Evolutionary conservation across 2,797 vertebrate genomes (phyloP).

Genomic region (Enteromius fasciolatus): DNA sequence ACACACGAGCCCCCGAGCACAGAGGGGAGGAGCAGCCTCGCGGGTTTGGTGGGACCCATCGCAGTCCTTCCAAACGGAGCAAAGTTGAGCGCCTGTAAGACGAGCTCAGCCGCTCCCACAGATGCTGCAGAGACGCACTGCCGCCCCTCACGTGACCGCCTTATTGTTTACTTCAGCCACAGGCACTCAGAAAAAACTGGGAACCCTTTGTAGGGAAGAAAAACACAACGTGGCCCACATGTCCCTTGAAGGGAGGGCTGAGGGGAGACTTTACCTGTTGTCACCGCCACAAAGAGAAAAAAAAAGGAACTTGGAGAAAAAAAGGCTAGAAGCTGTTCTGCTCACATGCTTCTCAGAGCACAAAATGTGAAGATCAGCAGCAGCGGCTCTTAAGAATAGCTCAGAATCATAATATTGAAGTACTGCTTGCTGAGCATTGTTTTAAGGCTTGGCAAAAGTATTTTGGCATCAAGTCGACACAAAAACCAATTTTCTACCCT

Average conservation of each 20-base stretch:
- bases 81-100: slow-evolving; percentile 64
- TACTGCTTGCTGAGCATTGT: neutral
- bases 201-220: slow-evolving; percentile 28
- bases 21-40: slow-evolving; percentile 53
- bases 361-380: slow-evolving; percentile 15
- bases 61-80: slow-evolving; percentile 63
- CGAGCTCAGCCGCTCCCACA: slow-evolving; percentile 64
- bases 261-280: slow-evolving; percentile 68
- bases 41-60: slow-evolving; percentile 69
- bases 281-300: slow-evolving; percentile 57
- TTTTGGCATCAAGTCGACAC: neutral
- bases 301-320: neutral
- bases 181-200: slow-evolving; percentile 31
- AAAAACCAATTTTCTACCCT: neutral
- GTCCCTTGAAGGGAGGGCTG: slow-evolving; percentile 49
- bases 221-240: slow-evolving; percentile 55
- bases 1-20: slow-evolving; percentile 16
- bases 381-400: neutral
- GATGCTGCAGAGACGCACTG: slow-evolving; percentile 56
- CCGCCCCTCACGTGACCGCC: slow-evolving; percentile 45
- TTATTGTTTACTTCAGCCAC: slow-evolving; percentile 52
- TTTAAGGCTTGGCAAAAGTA: neutral
- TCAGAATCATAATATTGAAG: neutral
- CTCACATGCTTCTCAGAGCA: slow-evolving; percentile 3
- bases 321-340: neutral